Evolutionary conservation across 2,113 vertebrate species (phyloP), one percentile per base, ranked within the genome.

Genomic region (Perca flavescens): DNA sequence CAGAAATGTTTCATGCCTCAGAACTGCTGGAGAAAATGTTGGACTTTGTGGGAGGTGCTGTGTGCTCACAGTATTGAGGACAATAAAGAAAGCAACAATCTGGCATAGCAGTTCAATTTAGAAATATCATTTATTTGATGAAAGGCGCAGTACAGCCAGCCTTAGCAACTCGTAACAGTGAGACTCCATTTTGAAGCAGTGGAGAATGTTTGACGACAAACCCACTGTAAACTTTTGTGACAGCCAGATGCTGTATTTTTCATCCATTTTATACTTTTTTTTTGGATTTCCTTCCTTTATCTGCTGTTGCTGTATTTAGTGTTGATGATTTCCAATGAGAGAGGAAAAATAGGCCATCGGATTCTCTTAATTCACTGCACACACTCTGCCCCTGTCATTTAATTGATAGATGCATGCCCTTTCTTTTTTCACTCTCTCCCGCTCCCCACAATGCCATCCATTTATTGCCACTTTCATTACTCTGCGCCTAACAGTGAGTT

Each of bases 281-380:
- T 92, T 87, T 91, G 89, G 82, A 91, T 91, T 93, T 82, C 61
- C 79, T 85, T 86, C 77, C 78, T 88, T 84, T 75, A 82, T 92
- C 88, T 84, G 73, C 87, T 85, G 80, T 84, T 74, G 80, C 88
- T 87, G 79, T 91, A 88, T 92, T 93, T 92, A 89, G 88, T 77
- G 88, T 85, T 89, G 86, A 90, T 88, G 91, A 93, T 94, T 92
- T 92, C 86, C 88, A 87, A 85, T 89, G 80, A 87, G 64, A 79
- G 77, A 54, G 52, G 54, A 70, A 88, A 93, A 91, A 90, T 83
- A 78, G 87, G 80, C 85, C 77, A 88, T 89, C 21, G 74, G 68
- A 91, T 89, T 91, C 82, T 88, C 79, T 85, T 91, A 89, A 90
- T 90, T 89, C 77, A 89, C 81, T 25, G 43, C 86, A 86, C 86